phyloP scores from a whole-genome alignment of 2,888 invertebrate species.

The Brassicogethes aeneus region DNA sequence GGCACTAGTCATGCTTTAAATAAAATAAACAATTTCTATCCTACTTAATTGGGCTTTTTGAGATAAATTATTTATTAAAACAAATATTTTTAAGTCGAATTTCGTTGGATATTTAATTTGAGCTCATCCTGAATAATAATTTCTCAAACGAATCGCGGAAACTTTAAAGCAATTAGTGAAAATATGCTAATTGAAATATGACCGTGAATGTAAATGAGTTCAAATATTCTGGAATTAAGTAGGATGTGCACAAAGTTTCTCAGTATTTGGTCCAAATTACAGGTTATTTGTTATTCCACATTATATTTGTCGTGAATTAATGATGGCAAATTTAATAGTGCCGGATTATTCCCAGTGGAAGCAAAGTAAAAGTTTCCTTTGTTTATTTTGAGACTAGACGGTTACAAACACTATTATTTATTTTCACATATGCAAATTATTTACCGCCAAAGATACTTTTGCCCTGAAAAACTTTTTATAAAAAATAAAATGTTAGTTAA shows the following conservation, averaged over 20 bases:
- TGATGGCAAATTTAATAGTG: conserved; percentile 13
- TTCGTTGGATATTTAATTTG: no score
- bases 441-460: no score
- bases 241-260: neutral
- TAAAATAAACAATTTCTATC: no score
- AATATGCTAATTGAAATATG: neutral
- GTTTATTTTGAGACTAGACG: neutral
- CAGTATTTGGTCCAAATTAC: neutral
- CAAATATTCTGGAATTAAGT: neutral
- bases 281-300: conserved; percentile 12
- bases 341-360: conserved; percentile 5
- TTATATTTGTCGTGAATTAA: conserved; percentile 14
- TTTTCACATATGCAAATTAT: no score
- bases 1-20: no score
- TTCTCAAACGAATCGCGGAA: neutral
- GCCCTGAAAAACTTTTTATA: no score
- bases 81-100: no score
- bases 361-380: conserved; percentile 4
- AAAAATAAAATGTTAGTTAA: no score
- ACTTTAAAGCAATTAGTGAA: neutral
- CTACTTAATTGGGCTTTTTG: no score
- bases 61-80: no score
- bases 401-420: neutral
- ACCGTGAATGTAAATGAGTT: neutral
- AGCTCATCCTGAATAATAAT: neutral